A percentile compares a stretch with the other conserved stretches of the same genome.
Evolutionary conservation across 2,888 invertebrate genomes (phyloP).

Genomic region (Notodonta dromedarius): DNA sequence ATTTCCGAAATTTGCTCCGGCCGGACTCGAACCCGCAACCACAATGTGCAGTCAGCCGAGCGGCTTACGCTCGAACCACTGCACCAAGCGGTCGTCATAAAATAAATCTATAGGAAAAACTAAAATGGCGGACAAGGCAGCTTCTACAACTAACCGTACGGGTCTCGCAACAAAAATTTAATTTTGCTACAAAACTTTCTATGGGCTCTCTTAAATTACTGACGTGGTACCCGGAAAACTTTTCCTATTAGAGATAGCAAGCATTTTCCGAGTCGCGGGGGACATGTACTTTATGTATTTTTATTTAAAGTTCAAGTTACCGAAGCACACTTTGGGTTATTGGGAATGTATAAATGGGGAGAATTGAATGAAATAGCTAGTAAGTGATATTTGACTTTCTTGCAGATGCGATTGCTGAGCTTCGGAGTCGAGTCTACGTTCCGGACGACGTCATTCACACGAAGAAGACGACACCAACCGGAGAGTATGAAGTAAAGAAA

Average conservation of each 20-base stretch:
- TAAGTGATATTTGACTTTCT: not conserved
- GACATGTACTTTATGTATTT: constrained; percentile 13
- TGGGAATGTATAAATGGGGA: not conserved
- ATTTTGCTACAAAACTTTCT: constrained; percentile 66
- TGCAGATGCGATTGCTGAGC: not conserved
- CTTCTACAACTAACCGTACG: constrained; percentile 31
- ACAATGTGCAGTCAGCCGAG: too few relatives aligned
- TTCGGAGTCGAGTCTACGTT: not conserved
- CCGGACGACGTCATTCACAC: too few relatives aligned
- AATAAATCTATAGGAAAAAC: constrained; percentile 16
- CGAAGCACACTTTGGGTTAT: not conserved
- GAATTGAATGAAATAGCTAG: not conserved
- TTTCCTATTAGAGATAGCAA: constrained; percentile 62
- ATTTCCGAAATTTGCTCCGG: too few relatives aligned
- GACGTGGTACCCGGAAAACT: constrained; percentile 57
- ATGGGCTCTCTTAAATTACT: constrained; percentile 68
- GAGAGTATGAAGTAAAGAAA: too few relatives aligned
- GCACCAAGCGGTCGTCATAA: not conserved
- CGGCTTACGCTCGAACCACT: too few relatives aligned
- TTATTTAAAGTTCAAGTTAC: constrained; percentile 13
- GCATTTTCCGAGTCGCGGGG: constrained; percentile 21
- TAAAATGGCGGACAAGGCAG: constrained; percentile 33
- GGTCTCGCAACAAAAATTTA: constrained; percentile 61
- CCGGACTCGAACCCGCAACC: too few relatives aligned
- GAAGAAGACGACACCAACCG: too few relatives aligned